These are phyloP conservation scores for Dolichoris vasculosae DNA, from an alignment of 1,140 invertebrate genomes.

Conservation along the genomic window DNA sequence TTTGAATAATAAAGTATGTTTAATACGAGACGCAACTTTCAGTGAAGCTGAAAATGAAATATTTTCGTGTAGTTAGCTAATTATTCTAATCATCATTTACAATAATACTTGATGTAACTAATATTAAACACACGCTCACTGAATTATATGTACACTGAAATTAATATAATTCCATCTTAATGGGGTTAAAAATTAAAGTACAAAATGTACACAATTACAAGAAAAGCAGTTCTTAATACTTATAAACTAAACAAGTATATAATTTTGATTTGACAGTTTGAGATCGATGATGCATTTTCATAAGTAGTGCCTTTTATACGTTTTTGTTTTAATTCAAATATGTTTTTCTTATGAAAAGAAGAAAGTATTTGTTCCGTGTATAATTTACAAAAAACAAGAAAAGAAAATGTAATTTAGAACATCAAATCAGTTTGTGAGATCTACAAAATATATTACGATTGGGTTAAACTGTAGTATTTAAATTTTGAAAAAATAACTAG, in stretches of 20 bases:
- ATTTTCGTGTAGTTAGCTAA: not conserved
- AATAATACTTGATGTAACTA: constrained; percentile 8
- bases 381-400: constrained; percentile 6
- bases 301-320: constrained; percentile 53
- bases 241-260: constrained; percentile 21
- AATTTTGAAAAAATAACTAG: constrained; percentile 17
- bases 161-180: not conserved
- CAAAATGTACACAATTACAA: not conserved
- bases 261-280: constrained; percentile 33
- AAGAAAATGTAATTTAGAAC: constrained; percentile 22
- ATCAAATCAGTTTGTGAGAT: constrained; percentile 9
- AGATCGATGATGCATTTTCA: constrained; percentile 50
- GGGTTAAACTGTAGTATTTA: constrained; percentile 29
- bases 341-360: constrained; percentile 41
- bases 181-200: constrained; percentile 23
- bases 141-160: not conserved
- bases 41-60: constrained; percentile 22
- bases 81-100: constrained; percentile 20
- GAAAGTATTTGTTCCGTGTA: constrained; percentile 42
- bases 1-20: constrained; percentile 40
- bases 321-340: constrained; percentile 49
- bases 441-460: constrained; percentile 27
- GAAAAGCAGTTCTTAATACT: constrained; percentile 26
- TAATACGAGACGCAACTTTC: constrained; percentile 23
- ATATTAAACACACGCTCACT: not conserved